phyloP scores from a whole-genome alignment of 2,113 vertebrate genomes.

The Oophaga pumilio region DNA sequence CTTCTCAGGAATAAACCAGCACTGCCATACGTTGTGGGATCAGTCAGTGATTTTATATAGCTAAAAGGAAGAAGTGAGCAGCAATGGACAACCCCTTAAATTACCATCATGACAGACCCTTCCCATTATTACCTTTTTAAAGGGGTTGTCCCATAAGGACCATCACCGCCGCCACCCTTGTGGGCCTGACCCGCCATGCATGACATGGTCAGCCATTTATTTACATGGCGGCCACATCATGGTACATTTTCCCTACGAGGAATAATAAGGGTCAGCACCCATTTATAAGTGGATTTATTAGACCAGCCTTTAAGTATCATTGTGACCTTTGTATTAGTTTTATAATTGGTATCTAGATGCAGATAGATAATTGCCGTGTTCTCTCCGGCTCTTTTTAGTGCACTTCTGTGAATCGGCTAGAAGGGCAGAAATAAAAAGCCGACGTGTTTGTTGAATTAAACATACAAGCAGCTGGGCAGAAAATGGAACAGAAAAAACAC shows the following conservation, averaged over 20 bases:
- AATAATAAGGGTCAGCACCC: not conserved
- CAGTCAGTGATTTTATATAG: too few species aligned
- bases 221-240: too few species aligned
- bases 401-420: not conserved
- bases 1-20: not conserved
- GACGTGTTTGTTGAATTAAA: conserved; percentile 38
- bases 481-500: conserved; percentile 33
- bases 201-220: too few species aligned
- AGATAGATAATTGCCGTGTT: not conserved
- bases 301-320: not conserved
- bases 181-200: too few species aligned
- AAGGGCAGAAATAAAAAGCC: not conserved
- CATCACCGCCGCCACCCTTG: too few species aligned
- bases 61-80: too few species aligned
- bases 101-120: too few species aligned
- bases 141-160: too few species aligned
- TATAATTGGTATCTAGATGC: not conserved
- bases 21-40: not conserved
- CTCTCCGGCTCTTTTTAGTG: not conserved
- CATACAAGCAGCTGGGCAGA: conserved; percentile 23
- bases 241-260: not conserved
- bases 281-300: not conserved
- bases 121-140: too few species aligned
- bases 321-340: not conserved
- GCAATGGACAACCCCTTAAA: too few species aligned